phyloP scores from a whole-genome alignment of 1,140 invertebrate species.

The Aphidius gifuensis region DNA sequence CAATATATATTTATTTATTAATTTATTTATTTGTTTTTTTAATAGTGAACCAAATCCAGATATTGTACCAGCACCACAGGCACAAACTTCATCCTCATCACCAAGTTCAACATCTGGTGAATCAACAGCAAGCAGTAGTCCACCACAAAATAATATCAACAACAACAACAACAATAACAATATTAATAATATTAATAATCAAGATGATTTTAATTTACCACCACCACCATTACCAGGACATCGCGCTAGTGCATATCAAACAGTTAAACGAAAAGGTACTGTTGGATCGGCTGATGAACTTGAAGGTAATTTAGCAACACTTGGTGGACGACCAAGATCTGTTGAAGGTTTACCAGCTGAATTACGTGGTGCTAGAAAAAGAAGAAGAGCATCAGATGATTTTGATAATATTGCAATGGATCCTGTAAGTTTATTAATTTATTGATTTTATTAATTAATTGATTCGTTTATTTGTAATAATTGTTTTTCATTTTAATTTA shows the following conservation, averaged over 20 bases:
- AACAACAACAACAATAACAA: too few species aligned
- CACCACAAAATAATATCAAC: constrained; percentile 47
- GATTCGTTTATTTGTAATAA: neutral
- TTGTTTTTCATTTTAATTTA: constrained; percentile 21
- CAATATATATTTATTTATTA: neutral
- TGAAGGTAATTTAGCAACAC: constrained; percentile 74
- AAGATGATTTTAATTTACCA: constrained; percentile 67
- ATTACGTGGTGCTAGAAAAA: constrained; percentile 65
- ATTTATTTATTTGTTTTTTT: constrained; percentile 13
- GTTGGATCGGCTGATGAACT: constrained; percentile 62
- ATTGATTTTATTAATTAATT: neutral
- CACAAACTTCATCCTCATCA: constrained; percentile 64
- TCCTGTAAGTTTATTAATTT: constrained; percentile 34
- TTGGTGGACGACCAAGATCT: constrained; percentile 79
- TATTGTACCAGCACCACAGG: constrained; percentile 73
- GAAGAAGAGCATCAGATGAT: constrained; percentile 48
- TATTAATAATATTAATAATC: constrained; percentile 47
- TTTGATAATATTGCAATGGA: constrained; percentile 31
- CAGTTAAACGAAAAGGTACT: constrained; percentile 77
- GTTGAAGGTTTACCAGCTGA: constrained; percentile 72
- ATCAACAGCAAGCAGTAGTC: constrained; percentile 60
- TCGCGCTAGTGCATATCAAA: constrained; percentile 68
- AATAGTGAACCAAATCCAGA: constrained; percentile 74
- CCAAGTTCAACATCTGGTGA: constrained; percentile 63
- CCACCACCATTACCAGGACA: constrained; percentile 78